Evolutionary conservation across 2,888 invertebrate genomes (phyloP).

Genomic region (Meandrusa payeni): DNA sequence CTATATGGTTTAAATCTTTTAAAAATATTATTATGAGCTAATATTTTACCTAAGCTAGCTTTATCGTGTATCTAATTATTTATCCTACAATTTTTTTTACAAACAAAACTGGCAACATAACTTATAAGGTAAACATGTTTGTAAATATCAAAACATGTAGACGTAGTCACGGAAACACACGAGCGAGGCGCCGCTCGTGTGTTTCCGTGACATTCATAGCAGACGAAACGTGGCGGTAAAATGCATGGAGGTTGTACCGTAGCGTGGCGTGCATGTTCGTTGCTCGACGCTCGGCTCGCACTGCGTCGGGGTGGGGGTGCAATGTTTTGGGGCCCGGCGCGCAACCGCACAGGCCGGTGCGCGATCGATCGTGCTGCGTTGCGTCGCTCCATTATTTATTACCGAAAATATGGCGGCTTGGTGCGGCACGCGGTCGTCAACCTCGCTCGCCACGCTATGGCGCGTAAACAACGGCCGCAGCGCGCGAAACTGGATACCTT

Average conservation of each 20-base stretch:
- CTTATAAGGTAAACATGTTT: neutral
- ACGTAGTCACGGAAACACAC: no score
- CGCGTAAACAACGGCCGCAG: constrained; percentile 19
- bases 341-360: constrained; percentile 63
- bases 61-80: no score
- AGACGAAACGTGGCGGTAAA: constrained; percentile 20
- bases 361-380: constrained; percentile 67
- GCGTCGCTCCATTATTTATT: constrained; percentile 74
- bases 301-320: constrained; percentile 27
- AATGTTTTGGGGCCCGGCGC: constrained; percentile 34
- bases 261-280: constrained; percentile 32
- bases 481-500: constrained; percentile 21
- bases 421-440: constrained; percentile 35
- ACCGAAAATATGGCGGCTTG: constrained; percentile 75
- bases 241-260: constrained; percentile 25
- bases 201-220: neutral
- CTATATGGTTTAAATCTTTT: no score
- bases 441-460: constrained; percentile 21
- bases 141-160: no score
- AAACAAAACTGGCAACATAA: no score
- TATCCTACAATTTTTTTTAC: no score
- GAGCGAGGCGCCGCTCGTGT: neutral
- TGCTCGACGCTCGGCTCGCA: constrained; percentile 30
- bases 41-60: no score
- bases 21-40: no score